Percentiles rank a stretch among this genome's conserved stretches.
These are phyloP conservation scores for Aptenodytes patagonicus DNA, from an alignment of 2,113 vertebrate genomes.

Conservation along the genomic window DNA sequence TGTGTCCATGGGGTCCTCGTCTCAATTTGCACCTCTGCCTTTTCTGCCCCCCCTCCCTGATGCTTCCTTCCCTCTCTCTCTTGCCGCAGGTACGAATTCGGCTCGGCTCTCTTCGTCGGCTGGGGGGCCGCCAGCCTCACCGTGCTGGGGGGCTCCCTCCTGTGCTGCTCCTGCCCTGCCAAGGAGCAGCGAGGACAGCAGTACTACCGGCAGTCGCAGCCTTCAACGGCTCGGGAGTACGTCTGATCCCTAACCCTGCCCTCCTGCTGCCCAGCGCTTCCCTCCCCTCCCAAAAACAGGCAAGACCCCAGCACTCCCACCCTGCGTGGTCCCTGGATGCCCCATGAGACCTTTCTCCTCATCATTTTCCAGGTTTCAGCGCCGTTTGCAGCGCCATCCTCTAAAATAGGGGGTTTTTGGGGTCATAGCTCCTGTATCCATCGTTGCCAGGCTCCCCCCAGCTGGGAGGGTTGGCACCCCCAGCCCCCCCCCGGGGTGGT, in stretches of 20 bases:
- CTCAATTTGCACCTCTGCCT: neutral
- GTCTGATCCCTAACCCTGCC: constrained; percentile 75
- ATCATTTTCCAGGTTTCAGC: neutral
- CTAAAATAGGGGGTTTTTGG: accelerated
- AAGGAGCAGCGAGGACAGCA: constrained; percentile 82
- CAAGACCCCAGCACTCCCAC: accelerated
- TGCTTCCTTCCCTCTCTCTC: neutral
- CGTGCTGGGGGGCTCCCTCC: constrained; percentile 88
- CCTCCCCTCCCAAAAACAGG: neutral
- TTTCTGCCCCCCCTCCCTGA: neutral
- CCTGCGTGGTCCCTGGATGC: neutral
- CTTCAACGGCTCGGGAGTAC: constrained; percentile 88
- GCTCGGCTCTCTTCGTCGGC: constrained; percentile 91
- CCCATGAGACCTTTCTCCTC: neutral
- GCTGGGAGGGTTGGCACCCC: accelerated
- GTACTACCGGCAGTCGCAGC: constrained; percentile 87
- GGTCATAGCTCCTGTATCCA: accelerated
- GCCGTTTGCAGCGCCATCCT: neutral
- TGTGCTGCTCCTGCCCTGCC: constrained; percentile 92
- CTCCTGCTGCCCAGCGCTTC: neutral
- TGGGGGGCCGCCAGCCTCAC: constrained; percentile 91
- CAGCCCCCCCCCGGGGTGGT: no score
- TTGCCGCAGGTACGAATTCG: constrained; percentile 88
- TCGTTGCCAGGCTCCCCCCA: neutral
- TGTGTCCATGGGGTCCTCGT: neutral